phyloP scores from a whole-genome alignment of 2,888 invertebrate genomes.

The Stenodema calcarata region DNA sequence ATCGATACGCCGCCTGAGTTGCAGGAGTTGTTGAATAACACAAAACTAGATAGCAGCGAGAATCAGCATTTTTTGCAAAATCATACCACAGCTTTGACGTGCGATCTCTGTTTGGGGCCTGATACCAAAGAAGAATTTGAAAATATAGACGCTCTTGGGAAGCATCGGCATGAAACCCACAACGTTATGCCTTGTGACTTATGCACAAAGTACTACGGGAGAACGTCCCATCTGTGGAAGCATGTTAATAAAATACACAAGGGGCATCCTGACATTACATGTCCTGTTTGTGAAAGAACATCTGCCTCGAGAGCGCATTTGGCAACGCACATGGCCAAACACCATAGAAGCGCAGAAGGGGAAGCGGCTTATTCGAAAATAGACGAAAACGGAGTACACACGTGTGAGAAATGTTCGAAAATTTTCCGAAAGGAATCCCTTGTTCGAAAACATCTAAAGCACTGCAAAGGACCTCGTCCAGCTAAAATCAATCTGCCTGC shows the following conservation, averaged over 20 bases:
- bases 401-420: constrained; percentile 67
- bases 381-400: constrained; percentile 62
- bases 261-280: constrained; percentile 68
- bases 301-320: constrained; percentile 68
- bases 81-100: constrained; percentile 46
- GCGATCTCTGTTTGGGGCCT: constrained; percentile 50
- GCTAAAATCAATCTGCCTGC: constrained; percentile 55
- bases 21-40: constrained; percentile 52
- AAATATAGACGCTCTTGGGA: constrained; percentile 64
- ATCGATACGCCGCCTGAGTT: constrained; percentile 56
- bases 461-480: constrained; percentile 62
- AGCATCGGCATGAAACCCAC: constrained; percentile 65
- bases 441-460: constrained; percentile 67
- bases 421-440: constrained; percentile 67
- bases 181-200: constrained; percentile 68
- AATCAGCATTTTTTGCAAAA: constrained; percentile 52
- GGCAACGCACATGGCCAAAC: constrained; percentile 64
- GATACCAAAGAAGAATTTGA: constrained; percentile 60
- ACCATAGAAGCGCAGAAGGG: constrained; percentile 54
- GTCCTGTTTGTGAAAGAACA: constrained; percentile 67
- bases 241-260: constrained; percentile 69
- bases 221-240: constrained; percentile 70
- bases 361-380: not conserved
- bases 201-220: constrained; percentile 68
- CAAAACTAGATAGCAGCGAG: constrained; percentile 47